Evolutionary conservation across 1,140 invertebrate genomes (phyloP), one percentile per base, ranked within the genome.

Genomic region (Drosophila teissieri): DNA sequence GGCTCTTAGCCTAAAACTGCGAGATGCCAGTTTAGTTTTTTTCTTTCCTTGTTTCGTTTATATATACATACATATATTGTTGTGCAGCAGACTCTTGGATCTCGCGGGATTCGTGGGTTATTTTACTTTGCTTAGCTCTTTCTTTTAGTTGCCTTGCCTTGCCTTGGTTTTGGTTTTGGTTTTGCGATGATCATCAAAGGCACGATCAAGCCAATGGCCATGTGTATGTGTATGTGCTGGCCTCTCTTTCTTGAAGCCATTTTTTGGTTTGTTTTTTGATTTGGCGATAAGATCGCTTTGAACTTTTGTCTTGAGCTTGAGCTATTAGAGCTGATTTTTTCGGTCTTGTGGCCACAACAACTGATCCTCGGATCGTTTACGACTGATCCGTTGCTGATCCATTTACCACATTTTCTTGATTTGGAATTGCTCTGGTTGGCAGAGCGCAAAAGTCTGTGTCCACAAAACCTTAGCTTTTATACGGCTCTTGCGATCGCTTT

Each of bases 1-100:
- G 78, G 83, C 83, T 85, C 65, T 78, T 80, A 80, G 80, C 65
- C 75, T 49, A 70, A 80, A 79, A 75, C 78, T 75, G 76, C 76
- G 39, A 52, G 46, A 48, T 68, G 45, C 42, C 54, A 15, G 39
- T 31, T 42, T 42, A 39, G 31, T 58, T 39, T 31, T 8, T 37
- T 37, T 56, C 2, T 31, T 53, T 55, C 57, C 49, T 53, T 44
- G 45, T 46, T 72, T 60, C 67, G 49, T 45, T 31, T 36, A 52
- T 52, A 19, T 14, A 14, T 14, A 39, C 5, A 12, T 14, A 12
- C 1, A 14, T 37, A 37, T 51, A 19, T 19, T 36, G 34, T 17
- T 51, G 67, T 62, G 54, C 24, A 51, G 54, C 24, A 51, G 61
- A 65, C 27, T 64, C 57, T 34, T 34, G 27, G 22, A 34, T 46